Base-by-base conservation (phyloP, 2,888 invertebrate species). In the Lumbricus terrestris region DNA sequence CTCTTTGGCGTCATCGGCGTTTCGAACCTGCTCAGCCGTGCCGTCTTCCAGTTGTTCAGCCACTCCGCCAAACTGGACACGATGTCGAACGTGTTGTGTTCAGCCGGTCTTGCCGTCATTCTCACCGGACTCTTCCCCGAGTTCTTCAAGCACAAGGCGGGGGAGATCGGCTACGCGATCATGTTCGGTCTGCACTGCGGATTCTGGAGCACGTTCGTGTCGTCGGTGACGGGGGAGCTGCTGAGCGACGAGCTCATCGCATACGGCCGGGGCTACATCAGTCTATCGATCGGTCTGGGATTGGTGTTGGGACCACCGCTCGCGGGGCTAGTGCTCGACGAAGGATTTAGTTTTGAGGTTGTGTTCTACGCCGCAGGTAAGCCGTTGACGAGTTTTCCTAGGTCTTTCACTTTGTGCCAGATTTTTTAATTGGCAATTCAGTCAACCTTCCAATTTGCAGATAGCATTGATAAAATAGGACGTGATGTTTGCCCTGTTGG, bases 151-250 rank as follows among this genome's bases (percentile, higher is more conserved):
- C 93, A 93, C 88, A 90, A 93, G 91, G 92, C 94, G 0, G 94
- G 94, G 33, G 94, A 94, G 91, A 93, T 94, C n/a, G 94, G 93
- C 33, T 94, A 94, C 91, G 93, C 93, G 13, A 91, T 94, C 37
- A 92, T 94, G 89, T 94, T 94, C 91, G 94, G 94, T 82, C 94
- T 94, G 92, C 94, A 94, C 92, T 93, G 93, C 90, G 94, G 94
- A n/a, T 94, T 93, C 92, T 94, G 94, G 94, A 94, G 93, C 15
- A 94, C 94, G 16, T 94, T 94, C 91, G 92, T 94, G 89, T 93
- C 93, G 13, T 93, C 94, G 90, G 93, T 93, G 47, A 35, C 90
- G 13, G 89, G 90, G 18, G 91, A 91, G 33, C 88, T 91, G 54
- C 82, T 91, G n/a, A 91, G 90, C 13, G 90, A 69, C 16, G 91